Base-by-base conservation (phyloP, 1,140 invertebrate genomes). In the Limonius californicus region DNA sequence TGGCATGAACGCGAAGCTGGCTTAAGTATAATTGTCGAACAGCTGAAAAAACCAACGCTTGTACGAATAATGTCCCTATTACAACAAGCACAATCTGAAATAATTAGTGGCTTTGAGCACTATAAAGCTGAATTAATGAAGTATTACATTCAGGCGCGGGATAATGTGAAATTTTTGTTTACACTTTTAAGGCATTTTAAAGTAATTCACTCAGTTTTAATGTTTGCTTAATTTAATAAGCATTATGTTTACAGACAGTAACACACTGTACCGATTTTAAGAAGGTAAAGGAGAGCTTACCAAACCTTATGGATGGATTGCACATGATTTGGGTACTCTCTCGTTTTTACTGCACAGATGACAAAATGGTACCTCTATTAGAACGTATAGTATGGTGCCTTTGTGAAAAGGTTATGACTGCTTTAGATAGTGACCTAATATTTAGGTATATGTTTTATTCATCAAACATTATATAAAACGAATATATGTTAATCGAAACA, bases 241-340 rank as follows among this genome's bases (percentile, higher is more conserved):
- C 43, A n/a, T 15, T n/a, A n/a, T n/a, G n/a, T 18, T 45, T 50
- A 23, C 64, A 74, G 71, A 62, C 67, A 12, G 54, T 73, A 20
- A 69, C 61, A 0, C 27, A 64, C 30, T 69, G 63, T 18, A 83
- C 87, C 0, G 84, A 86, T 56, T 91, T 95, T 59, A 79, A 84
- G 57, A 79, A 80, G 78, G 87, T 91, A 58, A 84, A 80, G 1
- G 83, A 89, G n/a, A 82, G 83, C 1, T 82, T 97, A 35, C 87
- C 89, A 2, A 82, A 86, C 43, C 76, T 95, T 54, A 89, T 93
- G 79, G 88, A 92, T 69, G 89, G 89, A 11, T 76, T 96, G 16
- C 84, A 87, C 66, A 88, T 94, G 81, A 88, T 95, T 65, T 92
- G 90, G 90, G 82, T 89, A 15, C 80, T 92, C 20, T 92, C 89